Conservation (phyloP, 2,888 invertebrate genomes). For the Erannis defoliaria region DNA sequence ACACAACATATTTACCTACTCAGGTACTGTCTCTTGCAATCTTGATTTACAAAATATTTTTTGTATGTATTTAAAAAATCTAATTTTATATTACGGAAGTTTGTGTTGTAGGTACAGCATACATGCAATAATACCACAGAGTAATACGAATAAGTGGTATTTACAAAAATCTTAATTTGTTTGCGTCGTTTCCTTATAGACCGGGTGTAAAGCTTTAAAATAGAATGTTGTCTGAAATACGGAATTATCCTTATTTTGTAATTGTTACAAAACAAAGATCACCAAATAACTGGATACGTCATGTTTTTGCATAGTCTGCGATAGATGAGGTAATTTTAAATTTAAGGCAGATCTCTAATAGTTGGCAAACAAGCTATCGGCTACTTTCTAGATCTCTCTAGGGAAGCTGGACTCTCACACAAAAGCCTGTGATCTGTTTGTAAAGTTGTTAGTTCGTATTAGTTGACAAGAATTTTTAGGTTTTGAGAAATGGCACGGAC, state of each 20-base stretch:
- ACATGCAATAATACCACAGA: background rate
- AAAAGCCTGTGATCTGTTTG: too few relatives aligned
- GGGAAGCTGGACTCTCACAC: too few relatives aligned
- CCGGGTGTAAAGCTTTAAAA: background rate
- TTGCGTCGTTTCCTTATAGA: constrained; percentile 5
- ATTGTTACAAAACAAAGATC: background rate
- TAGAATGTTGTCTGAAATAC: background rate
- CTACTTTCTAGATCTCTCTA: background rate
- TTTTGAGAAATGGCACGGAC: too few relatives aligned
- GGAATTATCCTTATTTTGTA: background rate
- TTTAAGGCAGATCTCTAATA: background rate
- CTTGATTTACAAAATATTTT: too few relatives aligned
- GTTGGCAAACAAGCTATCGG: background rate
- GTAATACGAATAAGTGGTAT: background rate
- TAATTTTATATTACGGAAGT: constrained; percentile 7
- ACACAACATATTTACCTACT: too few relatives aligned
- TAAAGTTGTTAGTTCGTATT: too few relatives aligned
- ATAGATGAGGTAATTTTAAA: background rate
- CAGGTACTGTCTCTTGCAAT: too few relatives aligned
- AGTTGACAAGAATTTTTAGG: too few relatives aligned
- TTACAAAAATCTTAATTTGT: background rate
- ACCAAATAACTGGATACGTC: background rate
- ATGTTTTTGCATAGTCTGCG: background rate
- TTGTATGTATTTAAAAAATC: background rate
- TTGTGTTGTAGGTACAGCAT: background rate